These are phyloP conservation scores for Eubasilissa regina DNA, from an alignment of 1,140 invertebrate species.

Conservation along the genomic window DNA sequence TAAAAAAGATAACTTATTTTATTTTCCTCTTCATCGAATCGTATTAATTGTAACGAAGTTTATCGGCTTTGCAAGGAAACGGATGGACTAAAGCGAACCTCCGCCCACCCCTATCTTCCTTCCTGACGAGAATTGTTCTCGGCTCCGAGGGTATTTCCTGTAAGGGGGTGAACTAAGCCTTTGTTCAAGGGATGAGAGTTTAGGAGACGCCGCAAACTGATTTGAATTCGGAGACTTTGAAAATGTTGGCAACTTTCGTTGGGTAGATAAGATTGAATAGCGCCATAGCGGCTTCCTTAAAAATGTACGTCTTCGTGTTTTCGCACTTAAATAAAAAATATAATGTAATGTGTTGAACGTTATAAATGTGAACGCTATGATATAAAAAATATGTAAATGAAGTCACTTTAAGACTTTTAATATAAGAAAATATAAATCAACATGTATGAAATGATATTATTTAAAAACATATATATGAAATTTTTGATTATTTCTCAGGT, in stretches of 20 bases:
- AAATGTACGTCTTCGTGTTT: no score
- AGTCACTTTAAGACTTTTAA: no score
- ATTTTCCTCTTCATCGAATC: slow-evolving; percentile 56
- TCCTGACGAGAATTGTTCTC: slow-evolving; percentile 25
- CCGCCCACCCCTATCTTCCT: slow-evolving; percentile 2
- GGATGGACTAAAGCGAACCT: slow-evolving; percentile 13
- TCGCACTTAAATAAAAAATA: no score
- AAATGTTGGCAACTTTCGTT: slow-evolving; percentile 52
- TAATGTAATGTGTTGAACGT: no score
- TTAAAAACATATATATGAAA: no score
- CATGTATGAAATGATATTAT: no score
- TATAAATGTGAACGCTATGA: no score
- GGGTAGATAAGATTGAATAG: slow-evolving; percentile 54
- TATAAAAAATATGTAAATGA: no score
- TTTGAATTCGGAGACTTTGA: slow-evolving; percentile 56
- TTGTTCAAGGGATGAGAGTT: slow-evolving; percentile 24
- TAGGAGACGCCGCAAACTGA: slow-evolving; percentile 48
- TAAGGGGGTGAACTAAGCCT: slow-evolving; percentile 19
- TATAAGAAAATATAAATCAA: no score
- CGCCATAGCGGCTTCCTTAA: neutral
- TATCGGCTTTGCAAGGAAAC: slow-evolving; percentile 43
- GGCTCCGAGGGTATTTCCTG: neutral
- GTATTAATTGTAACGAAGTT: slow-evolving; percentile 55
- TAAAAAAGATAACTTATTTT: slow-evolving; percentile 53
- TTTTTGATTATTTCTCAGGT: no score